Conservation (phyloP, 2,888 invertebrate genomes). For the Acanthosepion esculentum region DNA sequence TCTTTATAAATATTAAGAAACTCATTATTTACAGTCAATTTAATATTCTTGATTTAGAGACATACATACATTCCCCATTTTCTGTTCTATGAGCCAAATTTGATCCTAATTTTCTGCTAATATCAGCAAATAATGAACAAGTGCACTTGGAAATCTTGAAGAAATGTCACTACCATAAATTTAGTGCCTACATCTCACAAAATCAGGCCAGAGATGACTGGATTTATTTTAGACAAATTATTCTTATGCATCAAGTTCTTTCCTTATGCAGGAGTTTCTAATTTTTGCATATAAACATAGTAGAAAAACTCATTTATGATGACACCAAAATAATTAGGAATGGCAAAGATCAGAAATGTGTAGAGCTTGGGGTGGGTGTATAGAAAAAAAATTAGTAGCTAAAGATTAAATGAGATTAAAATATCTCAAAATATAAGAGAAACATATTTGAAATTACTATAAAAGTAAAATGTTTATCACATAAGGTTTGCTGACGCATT, state of each 20-base stretch:
- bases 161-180: too few species aligned
- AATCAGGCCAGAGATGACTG: background rate
- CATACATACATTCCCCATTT: too few species aligned
- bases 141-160: too few species aligned
- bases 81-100: too few species aligned
- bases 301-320: background rate
- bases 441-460: background rate
- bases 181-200: too few species aligned
- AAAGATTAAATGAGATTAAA: background rate
- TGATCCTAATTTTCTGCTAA: too few species aligned
- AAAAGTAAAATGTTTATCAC: too few species aligned
- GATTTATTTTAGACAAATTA: background rate
- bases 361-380: background rate
- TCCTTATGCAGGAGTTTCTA: background rate
- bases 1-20: too few species aligned
- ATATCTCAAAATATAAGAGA: background rate
- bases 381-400: background rate
- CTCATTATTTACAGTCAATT: too few species aligned
- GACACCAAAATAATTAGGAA: background rate
- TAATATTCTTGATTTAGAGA: too few species aligned
- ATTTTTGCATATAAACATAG: background rate
- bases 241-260: background rate
- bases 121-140: too few species aligned
- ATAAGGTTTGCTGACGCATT: too few species aligned
- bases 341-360: background rate